A percentile compares a stretch with the other conserved stretches of the same genome.
Conservation (phyloP, 2,888 invertebrate genomes). For the Patella depressa region DNA sequence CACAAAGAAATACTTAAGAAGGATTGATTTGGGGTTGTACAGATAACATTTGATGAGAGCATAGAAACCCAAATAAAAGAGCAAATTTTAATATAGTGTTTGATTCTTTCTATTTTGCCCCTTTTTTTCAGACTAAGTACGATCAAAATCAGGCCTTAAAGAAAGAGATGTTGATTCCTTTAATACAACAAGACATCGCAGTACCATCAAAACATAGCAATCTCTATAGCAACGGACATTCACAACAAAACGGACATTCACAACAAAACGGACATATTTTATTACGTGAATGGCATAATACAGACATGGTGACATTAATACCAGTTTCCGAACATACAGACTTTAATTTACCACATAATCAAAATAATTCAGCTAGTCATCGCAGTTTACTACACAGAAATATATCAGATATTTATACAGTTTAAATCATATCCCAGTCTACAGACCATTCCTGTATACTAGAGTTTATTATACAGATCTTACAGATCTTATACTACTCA, state of each 20-base stretch:
- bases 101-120: neutral
- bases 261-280: conserved; percentile 34
- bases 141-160: conserved; percentile 76
- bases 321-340: conserved; percentile 24
- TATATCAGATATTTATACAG: too few species aligned
- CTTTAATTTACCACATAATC: neutral
- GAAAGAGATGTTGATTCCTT: conserved; percentile 75
- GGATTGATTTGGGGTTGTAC: too few species aligned
- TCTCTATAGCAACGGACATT: conserved; percentile 32
- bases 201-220: conserved; percentile 39
- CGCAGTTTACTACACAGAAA: neutral
- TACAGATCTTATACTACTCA: too few species aligned
- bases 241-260: conserved; percentile 26
- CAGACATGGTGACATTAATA: conserved; percentile 32
- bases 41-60: too few species aligned
- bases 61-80: too few species aligned
- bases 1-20: too few species aligned
- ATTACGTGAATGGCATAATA: conserved; percentile 34
- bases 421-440: too few species aligned
- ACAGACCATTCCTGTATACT: too few species aligned
- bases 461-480: too few species aligned
- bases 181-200: conserved; percentile 56
- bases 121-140: conserved; percentile 78
- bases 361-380: neutral
- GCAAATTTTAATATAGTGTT: too few species aligned